phyloP scores from a whole-genome alignment of 2,113 vertebrate genomes.

The Lipophrys pholis region DNA sequence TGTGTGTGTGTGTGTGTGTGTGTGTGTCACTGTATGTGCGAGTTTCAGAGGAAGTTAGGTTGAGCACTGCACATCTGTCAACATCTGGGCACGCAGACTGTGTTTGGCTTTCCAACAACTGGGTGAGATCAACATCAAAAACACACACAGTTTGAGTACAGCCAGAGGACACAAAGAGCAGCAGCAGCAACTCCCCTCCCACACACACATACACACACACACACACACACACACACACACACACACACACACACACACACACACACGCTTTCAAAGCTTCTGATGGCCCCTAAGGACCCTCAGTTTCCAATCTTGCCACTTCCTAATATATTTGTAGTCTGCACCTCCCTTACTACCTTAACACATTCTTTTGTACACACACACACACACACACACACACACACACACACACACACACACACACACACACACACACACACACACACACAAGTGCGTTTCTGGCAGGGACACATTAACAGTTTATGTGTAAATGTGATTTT shows the following conservation, averaged over 20 bases:
- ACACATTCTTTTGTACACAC: conserved; percentile 26
- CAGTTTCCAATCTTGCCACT: conserved; percentile 62
- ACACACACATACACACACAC: too few relatives aligned
- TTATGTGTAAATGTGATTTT: conserved; percentile 75
- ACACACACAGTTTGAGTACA: conserved; percentile 71
- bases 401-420: conserved; percentile 42
- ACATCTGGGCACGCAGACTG: conserved; percentile 85
- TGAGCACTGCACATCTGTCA: conserved; percentile 80
- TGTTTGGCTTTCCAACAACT: conserved; percentile 84
- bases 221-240: conserved; percentile 36
- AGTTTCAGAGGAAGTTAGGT: conserved; percentile 48
- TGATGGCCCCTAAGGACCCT: conserved; percentile 66
- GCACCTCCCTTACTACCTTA: conserved; percentile 48
- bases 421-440: conserved; percentile 45
- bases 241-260: conserved; percentile 26
- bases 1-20: conserved; percentile 13
- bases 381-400: conserved; percentile 26
- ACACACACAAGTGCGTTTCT: conserved; percentile 3
- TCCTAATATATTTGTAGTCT: conserved; percentile 60
- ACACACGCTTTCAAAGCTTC: conserved; percentile 45
- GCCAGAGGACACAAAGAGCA: conserved; percentile 67
- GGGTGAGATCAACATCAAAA: conserved; percentile 74
- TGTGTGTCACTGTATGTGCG: background rate
- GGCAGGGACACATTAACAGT: conserved; percentile 41
- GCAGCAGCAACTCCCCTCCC: conserved; percentile 24